Evolutionary conservation across 2,113 vertebrate genomes (phyloP).

Genomic region (Apaloderma vittatum): DNA sequence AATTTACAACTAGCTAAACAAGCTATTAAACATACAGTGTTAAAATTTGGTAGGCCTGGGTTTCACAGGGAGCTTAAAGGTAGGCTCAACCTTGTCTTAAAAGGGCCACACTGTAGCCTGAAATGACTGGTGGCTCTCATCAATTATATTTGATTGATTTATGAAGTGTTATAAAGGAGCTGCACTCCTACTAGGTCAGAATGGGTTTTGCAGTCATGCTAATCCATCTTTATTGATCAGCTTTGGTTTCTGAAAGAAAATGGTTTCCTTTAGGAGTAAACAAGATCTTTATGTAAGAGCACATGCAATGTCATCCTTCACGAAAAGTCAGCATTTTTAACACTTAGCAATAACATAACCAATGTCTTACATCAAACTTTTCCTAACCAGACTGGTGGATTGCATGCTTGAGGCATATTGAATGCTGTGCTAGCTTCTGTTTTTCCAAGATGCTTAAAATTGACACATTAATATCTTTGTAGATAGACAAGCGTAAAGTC

Average conservation of each 20-base stretch:
- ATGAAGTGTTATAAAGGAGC: neutral
- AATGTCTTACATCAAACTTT: neutral
- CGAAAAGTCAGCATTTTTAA: neutral
- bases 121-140: neutral
- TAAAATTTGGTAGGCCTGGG: neutral
- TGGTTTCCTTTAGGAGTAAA: neutral
- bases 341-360: neutral
- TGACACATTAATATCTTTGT: neutral
- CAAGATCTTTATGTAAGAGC: neutral
- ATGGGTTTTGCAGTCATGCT: neutral
- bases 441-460: slow-evolving; percentile 1
- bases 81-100: neutral
- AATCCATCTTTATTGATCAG: slow-evolving; percentile 12
- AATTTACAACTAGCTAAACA: neutral
- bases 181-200: neutral
- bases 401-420: neutral
- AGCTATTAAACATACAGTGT: neutral
- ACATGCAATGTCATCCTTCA: neutral
- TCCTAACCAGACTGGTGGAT: neutral
- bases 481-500: neutral
- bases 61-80: neutral
- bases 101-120: neutral
- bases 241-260: neutral
- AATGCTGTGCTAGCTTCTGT: neutral
- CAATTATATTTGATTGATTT: slow-evolving; percentile 4